Percentiles rank a stretch among this genome's conserved stretches.
Conservation (phyloP, 2,797 vertebrate genomes). For the Silurus lanzhouensis region DNA sequence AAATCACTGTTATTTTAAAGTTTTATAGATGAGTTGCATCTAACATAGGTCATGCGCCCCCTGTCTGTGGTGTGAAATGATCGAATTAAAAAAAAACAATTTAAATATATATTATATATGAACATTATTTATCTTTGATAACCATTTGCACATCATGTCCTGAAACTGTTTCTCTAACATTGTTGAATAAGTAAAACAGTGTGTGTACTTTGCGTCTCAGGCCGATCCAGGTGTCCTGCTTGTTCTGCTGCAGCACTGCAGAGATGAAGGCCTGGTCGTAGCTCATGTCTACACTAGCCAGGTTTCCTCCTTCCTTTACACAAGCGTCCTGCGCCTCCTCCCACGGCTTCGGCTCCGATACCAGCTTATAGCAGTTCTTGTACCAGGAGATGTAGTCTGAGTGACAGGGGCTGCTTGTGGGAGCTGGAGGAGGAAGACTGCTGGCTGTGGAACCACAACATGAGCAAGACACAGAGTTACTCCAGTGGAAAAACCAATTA, state of each 20-base stretch:
- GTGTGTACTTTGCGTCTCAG: constrained; percentile 68
- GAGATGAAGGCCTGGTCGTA: constrained; percentile 81
- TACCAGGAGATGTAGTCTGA: constrained; percentile 74
- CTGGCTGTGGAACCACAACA: constrained; percentile 60
- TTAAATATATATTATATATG: too few species aligned
- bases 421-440: constrained; percentile 65
- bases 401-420: constrained; percentile 68
- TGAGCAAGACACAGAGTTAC: background rate
- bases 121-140: background rate
- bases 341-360: constrained; percentile 69
- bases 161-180: background rate
- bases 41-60: background rate
- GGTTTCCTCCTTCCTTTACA: constrained; percentile 63
- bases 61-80: background rate
- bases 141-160: background rate
- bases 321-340: constrained; percentile 68
- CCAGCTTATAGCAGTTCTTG: constrained; percentile 77
- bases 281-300: constrained; percentile 79
- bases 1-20: background rate
- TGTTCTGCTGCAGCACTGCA: constrained; percentile 69
- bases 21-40: too few species aligned
- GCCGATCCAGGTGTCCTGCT: constrained; percentile 76
- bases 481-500: background rate
- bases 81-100: too few species aligned
- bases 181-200: background rate